Evolutionary conservation across 2,888 invertebrate species (phyloP).

Genomic region (Cyaniris semiargus): DNA sequence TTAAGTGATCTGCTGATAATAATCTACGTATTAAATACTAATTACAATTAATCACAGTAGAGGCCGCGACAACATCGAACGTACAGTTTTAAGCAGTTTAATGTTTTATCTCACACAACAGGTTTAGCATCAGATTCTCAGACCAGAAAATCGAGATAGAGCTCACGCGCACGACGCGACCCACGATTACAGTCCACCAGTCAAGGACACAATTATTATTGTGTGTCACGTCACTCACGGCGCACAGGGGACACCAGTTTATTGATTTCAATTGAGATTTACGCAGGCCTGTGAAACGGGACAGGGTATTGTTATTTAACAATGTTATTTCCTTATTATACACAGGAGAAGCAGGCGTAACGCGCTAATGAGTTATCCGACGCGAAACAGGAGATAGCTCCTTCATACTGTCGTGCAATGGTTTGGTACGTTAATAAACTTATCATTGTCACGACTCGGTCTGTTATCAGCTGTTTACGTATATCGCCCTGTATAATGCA

Average conservation of each 20-base stretch:
- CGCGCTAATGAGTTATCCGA: not conserved
- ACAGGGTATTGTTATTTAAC: not conserved
- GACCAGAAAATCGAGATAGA: not conserved
- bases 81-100: not conserved
- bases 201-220: not conserved
- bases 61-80: not conserved
- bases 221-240: not conserved
- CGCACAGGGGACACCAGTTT: not conserved
- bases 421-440: not conserved
- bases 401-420: not conserved
- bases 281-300: not conserved
- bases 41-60: no score
- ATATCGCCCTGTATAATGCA: not conserved
- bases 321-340: not conserved
- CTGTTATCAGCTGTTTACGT: not conserved
- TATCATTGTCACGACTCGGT: not conserved
- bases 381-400: not conserved
- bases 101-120: not conserved
- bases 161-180: no score
- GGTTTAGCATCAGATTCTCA: not conserved
- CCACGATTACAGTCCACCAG: not conserved
- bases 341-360: not conserved
- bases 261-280: not conserved
- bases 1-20: not conserved
- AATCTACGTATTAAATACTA: not conserved